Evolutionary conservation across 2,113 vertebrate genomes (phyloP).

Genomic region (Nyctereutes procyonoides): DNA sequence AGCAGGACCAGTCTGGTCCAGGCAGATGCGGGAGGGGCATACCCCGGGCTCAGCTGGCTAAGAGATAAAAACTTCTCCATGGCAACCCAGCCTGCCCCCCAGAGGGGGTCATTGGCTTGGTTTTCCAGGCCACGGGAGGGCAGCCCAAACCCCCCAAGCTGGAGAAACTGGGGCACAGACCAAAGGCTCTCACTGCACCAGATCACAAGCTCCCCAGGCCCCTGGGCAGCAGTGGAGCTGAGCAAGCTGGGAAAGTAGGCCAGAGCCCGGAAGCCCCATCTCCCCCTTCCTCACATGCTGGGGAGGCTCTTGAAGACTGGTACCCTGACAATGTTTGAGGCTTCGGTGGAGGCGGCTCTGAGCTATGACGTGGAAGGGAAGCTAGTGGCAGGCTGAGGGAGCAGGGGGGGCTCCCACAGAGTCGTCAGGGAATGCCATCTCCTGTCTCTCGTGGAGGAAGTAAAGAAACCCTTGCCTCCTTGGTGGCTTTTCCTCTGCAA

Average conservation of each 20-base stretch:
- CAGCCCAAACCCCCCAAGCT: slow-evolving; percentile 7
- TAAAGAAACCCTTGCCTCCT: background rate
- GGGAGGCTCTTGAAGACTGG: background rate
- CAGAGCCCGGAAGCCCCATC: background rate
- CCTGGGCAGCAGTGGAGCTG: background rate
- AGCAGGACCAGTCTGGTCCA: background rate
- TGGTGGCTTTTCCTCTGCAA: background rate
- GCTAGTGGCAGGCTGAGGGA: no score
- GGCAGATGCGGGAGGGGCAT: background rate
- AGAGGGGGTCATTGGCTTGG: background rate
- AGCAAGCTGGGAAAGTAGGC: slow-evolving; percentile 29
- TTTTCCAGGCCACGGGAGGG: background rate
- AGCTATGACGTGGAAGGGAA: background rate
- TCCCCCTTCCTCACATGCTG: fast-evolving
- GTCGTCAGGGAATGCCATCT: fast-evolving
- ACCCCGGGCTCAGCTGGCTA: background rate
- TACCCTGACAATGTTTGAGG: background rate
- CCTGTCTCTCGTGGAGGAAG: background rate
- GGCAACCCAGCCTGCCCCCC: background rate
- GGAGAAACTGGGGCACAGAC: slow-evolving; percentile 6
- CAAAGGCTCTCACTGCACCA: background rate
- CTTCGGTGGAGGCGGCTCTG: background rate
- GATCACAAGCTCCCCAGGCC: slow-evolving; percentile 42
- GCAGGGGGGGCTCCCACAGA: background rate
- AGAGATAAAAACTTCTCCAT: slow-evolving; percentile 27